Percentiles rank a stretch among this genome's conserved stretches.
Evolutionary conservation across 2,113 vertebrate genomes (phyloP).

Genomic region (Phocoena phocoena): DNA sequence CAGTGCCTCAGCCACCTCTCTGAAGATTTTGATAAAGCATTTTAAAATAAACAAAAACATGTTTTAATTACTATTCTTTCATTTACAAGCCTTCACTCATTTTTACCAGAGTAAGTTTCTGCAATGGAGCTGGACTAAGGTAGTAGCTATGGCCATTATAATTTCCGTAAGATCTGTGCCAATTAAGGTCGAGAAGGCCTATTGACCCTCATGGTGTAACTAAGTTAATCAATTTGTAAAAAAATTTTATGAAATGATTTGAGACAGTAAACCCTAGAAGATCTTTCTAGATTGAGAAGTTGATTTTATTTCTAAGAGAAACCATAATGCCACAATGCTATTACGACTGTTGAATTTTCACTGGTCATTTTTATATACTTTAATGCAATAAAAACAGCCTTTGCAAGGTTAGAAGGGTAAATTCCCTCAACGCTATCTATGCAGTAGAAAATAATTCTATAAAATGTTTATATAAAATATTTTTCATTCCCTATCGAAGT

Average conservation of each 20-base stretch:
- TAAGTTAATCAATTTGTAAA: background rate
- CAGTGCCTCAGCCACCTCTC: background rate
- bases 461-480: background rate
- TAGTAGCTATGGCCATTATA: background rate
- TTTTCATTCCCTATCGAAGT: background rate
- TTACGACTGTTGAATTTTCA: background rate
- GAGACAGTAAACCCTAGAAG: background rate
- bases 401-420: background rate
- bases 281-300: background rate
- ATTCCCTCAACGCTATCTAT: background rate
- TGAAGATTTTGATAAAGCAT: background rate
- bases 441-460: background rate
- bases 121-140: background rate
- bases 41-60: slow-evolving; percentile 2
- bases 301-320: background rate
- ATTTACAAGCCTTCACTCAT: background rate
- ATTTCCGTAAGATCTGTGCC: background rate
- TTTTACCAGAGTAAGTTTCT: background rate
- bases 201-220: background rate
- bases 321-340: background rate
- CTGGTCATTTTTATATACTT: background rate
- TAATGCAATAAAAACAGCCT: background rate
- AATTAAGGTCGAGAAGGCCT: background rate
- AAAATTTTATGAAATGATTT: background rate
- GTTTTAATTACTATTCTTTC: background rate